phyloP scores from a whole-genome alignment of 2,797 vertebrate species.

The Notoglanidium macrostoma region DNA sequence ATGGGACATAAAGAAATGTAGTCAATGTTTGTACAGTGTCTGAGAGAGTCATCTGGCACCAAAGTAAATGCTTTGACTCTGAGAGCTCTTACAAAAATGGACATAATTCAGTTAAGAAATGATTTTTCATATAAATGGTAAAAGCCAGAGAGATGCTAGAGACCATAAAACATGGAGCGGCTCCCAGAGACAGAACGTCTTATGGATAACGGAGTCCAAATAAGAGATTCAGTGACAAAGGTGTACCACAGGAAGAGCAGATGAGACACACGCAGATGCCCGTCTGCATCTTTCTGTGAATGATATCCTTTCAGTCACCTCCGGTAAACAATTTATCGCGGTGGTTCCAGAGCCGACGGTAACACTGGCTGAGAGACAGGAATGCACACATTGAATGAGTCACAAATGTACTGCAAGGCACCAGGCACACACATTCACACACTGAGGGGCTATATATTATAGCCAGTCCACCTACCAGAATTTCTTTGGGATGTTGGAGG shows the following conservation, averaged over 20 bases:
- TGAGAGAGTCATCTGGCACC: neutral
- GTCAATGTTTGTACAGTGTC: neutral
- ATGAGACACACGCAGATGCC: neutral
- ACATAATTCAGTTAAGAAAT: neutral
- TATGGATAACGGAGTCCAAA: neutral
- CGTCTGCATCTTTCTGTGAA: neutral
- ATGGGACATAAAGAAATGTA: neutral
- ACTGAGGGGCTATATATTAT: neutral
- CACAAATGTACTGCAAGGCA: neutral
- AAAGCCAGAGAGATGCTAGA: neutral
- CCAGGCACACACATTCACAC: neutral
- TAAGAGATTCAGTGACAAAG: neutral
- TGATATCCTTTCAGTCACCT: neutral
- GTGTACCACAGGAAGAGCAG: neutral
- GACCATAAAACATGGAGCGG: neutral
- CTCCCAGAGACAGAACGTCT: neutral
- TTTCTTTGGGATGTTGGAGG: neutral
- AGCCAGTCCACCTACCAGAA: neutral
- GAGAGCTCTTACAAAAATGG: neutral
- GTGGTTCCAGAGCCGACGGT: neutral
- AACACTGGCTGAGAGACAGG: neutral
- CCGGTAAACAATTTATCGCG: neutral
- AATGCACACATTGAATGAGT: neutral
- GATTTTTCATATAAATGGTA: neutral
- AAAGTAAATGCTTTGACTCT: neutral